These are phyloP conservation scores for Miniopterus natalensis DNA, from an alignment of 2,113 vertebrate genomes.

Conservation along the genomic window DNA sequence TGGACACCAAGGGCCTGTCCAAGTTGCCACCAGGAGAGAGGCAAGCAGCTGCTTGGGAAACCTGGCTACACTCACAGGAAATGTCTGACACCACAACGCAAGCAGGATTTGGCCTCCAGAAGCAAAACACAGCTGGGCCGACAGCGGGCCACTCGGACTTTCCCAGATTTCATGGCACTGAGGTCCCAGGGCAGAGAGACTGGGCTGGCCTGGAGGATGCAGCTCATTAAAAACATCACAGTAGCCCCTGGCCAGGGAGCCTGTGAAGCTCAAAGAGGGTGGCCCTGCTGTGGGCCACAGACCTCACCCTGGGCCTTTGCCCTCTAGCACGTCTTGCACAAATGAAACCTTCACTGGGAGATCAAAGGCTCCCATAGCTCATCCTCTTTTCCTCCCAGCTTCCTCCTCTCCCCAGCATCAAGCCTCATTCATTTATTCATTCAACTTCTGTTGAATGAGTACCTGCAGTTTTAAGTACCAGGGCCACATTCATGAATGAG, in stretches of 20 bases:
- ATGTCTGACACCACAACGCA: constrained; percentile 81
- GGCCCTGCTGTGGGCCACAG: neutral
- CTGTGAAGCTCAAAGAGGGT: neutral
- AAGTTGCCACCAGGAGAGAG: constrained; percentile 69
- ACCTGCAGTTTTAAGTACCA: neutral
- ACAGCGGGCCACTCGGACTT: constrained; percentile 55
- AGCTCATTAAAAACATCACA: constrained; percentile 59
- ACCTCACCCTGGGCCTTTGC: neutral
- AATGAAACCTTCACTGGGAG: neutral
- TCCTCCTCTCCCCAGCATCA: neutral
- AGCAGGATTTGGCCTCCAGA: constrained; percentile 75
- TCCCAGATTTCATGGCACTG: constrained; percentile 74
- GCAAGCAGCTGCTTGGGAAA: constrained; percentile 73
- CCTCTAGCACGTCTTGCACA: neutral
- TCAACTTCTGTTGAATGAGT: neutral
- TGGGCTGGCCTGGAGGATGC: neutral
- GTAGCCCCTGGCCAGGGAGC: constrained; percentile 65
- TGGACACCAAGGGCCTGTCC: constrained; percentile 62
- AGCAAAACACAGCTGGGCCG: constrained; percentile 84
- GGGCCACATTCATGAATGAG: neutral
- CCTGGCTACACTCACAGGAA: constrained; percentile 81
- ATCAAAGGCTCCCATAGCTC: neutral
- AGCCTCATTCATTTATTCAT: neutral
- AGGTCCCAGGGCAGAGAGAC: constrained; percentile 51
- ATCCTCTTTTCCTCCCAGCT: neutral